phyloP scores from a whole-genome alignment of 1,140 invertebrate genomes.

The Drosophila eugracilis region DNA sequence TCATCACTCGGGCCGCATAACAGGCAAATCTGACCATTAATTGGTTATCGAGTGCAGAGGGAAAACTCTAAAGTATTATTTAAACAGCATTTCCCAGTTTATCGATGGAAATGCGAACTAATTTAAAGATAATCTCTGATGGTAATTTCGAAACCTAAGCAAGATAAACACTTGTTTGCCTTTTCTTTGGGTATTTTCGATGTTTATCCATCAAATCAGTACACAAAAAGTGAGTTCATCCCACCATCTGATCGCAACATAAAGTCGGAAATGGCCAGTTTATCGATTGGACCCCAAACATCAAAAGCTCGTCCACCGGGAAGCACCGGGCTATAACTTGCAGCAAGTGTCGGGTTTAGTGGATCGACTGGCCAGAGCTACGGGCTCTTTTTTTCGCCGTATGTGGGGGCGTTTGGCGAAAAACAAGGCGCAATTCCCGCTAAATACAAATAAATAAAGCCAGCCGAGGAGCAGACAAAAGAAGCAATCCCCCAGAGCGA shows the following conservation, averaged over 20 bases:
- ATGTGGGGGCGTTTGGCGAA: slow-evolving; percentile 48
- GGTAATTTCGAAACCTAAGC: not conserved
- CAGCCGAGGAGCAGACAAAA: slow-evolving; percentile 42
- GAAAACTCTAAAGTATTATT: too few species aligned
- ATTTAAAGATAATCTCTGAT: not conserved
- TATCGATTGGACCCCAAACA: slow-evolving; percentile 14
- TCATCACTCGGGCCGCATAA: slow-evolving; percentile 28
- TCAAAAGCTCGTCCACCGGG: slow-evolving; percentile 28
- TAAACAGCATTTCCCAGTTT: too few species aligned
- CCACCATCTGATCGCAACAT: slow-evolving; percentile 1
- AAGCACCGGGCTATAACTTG: slow-evolving; percentile 34
- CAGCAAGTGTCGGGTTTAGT: slow-evolving; percentile 4
- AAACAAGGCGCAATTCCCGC: slow-evolving; percentile 66
- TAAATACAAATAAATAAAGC: slow-evolving; percentile 74
- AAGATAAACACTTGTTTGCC: slow-evolving; percentile 9
- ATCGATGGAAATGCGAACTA: too few species aligned
- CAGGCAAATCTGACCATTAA: not conserved
- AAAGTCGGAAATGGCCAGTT: not conserved
- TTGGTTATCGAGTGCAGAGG: not conserved
- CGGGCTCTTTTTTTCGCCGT: slow-evolving; percentile 4
- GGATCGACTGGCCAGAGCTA: too few species aligned
- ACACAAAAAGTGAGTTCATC: not conserved
- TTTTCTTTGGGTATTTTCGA: not conserved
- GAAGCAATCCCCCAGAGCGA: slow-evolving; percentile 7
- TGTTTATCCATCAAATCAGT: slow-evolving; percentile 26